A percentile compares a stretch with the other conserved stretches of the same genome.
Evolutionary conservation across 2,113 vertebrate genomes (phyloP).

Genomic region (Thomomys bottae): DNA sequence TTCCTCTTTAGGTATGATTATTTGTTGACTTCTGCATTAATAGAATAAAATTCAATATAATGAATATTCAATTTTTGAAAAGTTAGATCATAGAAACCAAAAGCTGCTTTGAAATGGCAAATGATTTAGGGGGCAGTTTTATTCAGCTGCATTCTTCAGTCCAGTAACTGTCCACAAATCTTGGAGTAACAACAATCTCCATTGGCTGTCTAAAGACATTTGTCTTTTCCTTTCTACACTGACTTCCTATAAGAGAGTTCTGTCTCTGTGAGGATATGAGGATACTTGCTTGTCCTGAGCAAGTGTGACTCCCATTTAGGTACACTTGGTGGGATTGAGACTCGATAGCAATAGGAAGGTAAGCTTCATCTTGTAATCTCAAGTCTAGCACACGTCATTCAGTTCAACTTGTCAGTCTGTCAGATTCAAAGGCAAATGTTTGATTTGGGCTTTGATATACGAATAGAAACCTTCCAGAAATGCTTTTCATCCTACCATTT

Average conservation of each 20-base stretch:
- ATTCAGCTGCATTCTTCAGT: not conserved
- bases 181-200: not conserved
- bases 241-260: not conserved
- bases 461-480: not conserved
- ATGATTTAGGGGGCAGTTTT: not conserved
- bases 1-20: too few relatives aligned
- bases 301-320: not conserved
- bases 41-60: too few relatives aligned
- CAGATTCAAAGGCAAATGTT: not conserved
- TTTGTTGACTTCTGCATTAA: too few relatives aligned
- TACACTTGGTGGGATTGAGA: not conserved
- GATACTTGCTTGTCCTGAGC: not conserved
- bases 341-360: not conserved
- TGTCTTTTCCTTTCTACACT: not conserved
- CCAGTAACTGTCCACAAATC: not conserved
- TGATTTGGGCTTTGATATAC: not conserved
- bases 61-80: too few relatives aligned
- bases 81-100: not conserved
- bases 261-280: not conserved
- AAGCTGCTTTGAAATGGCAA: not conserved
- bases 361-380: not conserved
- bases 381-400: not conserved
- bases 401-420: not conserved
- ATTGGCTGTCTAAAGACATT: not conserved
- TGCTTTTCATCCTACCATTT: constrained; percentile 3